Base-by-base conservation (phyloP, 2,888 invertebrate genomes). In the Drosophila ezoana region DNA sequence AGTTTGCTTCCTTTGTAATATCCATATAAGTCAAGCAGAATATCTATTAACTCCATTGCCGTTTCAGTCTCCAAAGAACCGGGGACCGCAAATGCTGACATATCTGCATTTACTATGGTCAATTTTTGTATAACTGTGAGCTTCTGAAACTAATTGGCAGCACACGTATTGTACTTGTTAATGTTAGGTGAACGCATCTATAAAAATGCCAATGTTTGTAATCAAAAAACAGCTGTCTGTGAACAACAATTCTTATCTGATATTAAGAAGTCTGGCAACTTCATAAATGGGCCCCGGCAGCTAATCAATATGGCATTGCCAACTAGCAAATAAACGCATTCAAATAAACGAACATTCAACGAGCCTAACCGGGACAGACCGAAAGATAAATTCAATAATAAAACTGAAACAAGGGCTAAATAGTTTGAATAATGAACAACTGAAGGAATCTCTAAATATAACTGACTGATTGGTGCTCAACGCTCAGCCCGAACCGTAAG, bases 21-120 rank as follows among this genome's bases (percentile, higher is more conserved):
- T 61, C 61, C 20, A 38, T 11, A 8, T n/a, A 38, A 61, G 10
- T 61, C 32, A 3, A 61, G 37, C 2, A 61, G 32, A 16, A 62
- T 45, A n/a, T 61, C 45, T 0, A 40, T 33, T 16, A 61, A 3
- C n/a, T 23, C 45, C 9, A 38, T n/a, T 8, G 14, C 2, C 11
- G 28, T 32, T 16, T 5, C 14, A 20, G 10, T 3, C 8, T 23
- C 20, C 20, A 23, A 28, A 16, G 10, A 32, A n/a, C 13, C 32
- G n/a, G 13, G 3, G 11, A 13, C 8, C 3, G 20, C 16, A 14
- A 10, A 5, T 38, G 1, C 2, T 9, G 18, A 38, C 49, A 51
- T 37, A 11, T 20, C 14, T 37, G 10, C 28, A 8, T 8, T 28
- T 2, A 28, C 1, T 28, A 8, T 28, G 8, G 1, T 8, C 2